phyloP scores from a whole-genome alignment of 2,888 invertebrate genomes.

The Charanyca ferruginea region DNA sequence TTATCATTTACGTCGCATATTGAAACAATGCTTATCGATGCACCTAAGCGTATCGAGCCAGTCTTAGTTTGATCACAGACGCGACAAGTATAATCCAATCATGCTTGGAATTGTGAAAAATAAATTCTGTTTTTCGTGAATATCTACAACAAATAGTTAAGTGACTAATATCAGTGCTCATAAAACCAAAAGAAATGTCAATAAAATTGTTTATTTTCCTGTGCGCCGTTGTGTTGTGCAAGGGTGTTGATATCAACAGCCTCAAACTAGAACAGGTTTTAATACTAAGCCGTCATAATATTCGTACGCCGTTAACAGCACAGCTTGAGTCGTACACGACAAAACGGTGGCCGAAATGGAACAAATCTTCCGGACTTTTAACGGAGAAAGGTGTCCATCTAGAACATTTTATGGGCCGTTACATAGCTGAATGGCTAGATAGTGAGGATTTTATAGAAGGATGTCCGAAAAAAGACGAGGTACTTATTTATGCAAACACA shows the following conservation, averaged over 20 bases:
- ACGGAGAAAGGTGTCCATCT: conserved; percentile 79
- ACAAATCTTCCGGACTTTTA: conserved; percentile 71
- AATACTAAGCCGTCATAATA: conserved; percentile 80
- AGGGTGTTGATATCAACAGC: conserved; percentile 41
- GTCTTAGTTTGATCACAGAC: conserved; percentile 33
- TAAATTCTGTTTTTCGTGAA: not conserved
- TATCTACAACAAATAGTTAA: not conserved
- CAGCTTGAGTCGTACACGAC: conserved; percentile 71
- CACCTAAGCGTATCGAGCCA: conserved; percentile 38
- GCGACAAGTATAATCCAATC: conserved; percentile 19
- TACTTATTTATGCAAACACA: conserved; percentile 80
- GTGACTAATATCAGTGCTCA: conserved; percentile 21
- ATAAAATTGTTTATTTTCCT: conserved; percentile 17
- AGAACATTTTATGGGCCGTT: conserved; percentile 81
- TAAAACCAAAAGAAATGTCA: conserved; percentile 46
- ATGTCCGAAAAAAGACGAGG: conserved; percentile 72
- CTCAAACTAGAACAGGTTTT: conserved; percentile 73
- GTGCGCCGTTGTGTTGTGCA: conserved; percentile 35
- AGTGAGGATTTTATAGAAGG: conserved; percentile 69
- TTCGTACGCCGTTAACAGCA: conserved; percentile 77
- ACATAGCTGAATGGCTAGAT: conserved; percentile 77
- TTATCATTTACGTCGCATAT: conserved; percentile 53
- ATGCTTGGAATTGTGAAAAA: conserved; percentile 8
- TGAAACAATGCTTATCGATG: conserved; percentile 56
- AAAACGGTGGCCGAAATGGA: conserved; percentile 76